These are phyloP conservation scores for Battus philenor DNA, from an alignment of 1,140 invertebrate genomes.

Conservation along the genomic window DNA sequence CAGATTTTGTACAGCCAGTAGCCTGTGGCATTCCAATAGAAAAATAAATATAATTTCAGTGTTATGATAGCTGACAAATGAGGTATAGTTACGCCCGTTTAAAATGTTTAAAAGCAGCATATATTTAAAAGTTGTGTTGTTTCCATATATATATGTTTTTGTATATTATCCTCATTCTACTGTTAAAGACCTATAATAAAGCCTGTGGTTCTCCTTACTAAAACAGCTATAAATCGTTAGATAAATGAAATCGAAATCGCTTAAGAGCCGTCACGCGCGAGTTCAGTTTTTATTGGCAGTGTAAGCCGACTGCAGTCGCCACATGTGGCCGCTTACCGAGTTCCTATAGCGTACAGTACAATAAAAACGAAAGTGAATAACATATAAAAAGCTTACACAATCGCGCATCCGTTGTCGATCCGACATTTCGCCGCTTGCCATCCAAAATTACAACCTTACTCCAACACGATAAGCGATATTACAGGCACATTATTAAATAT, in stretches of 20 bases:
- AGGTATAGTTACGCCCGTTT: no score
- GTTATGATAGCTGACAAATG: no score
- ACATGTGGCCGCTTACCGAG: slow-evolving; percentile 8
- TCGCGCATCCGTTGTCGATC: slow-evolving; percentile 3
- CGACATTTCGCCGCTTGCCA: no score
- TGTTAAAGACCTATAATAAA: no score
- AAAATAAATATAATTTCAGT: no score
- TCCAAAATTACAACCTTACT: background rate
- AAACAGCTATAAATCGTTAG: background rate
- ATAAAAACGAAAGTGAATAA: slow-evolving; percentile 13
- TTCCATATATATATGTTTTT: no score
- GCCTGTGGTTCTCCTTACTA: no score
- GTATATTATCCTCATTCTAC: no score
- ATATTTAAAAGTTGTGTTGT: no score
- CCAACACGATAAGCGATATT: background rate
- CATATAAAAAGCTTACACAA: slow-evolving; percentile 15
- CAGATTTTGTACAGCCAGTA: no score
- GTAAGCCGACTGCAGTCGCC: background rate
- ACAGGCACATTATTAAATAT: background rate
- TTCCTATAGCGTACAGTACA: slow-evolving; percentile 2
- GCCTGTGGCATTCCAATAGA: no score
- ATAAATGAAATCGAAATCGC: slow-evolving; percentile 11
- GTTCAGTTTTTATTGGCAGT: slow-evolving; percentile 5
- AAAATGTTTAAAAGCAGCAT: no score
- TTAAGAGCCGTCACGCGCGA: background rate